Evolutionary conservation across 2,888 invertebrate species (phyloP), one percentile per base, ranked within the genome.

Genomic region (Leucophora obtusa): DNA sequence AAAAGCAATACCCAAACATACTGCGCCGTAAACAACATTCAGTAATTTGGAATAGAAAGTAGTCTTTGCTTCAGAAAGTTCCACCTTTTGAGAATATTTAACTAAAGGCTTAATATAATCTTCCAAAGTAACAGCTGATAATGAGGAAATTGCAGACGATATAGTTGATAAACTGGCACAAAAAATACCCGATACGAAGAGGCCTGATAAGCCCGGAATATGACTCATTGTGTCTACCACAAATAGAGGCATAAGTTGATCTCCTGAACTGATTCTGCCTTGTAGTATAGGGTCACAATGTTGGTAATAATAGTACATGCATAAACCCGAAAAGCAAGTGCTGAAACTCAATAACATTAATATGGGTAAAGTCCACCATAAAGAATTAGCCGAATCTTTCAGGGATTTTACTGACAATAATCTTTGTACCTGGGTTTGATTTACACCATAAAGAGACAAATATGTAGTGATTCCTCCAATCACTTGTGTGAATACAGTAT

Each of bases 131-230:
- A 98, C 96, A 0, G 98, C 97, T 0, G 98, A 95, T 59, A 98
- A 91, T 1, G 97, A 96, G 87, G 97, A 98, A 77, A 98, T 93
- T 1, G 97, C 94, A 0, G 98, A 97, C 0, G 97, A 98, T 77
- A 98, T 95, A 0, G 97, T 97, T 56, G 97, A 97, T 10, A 98
- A 91, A 0, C 97, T 95, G 0, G 96, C 98, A 84, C 96, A 96
- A 88, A 98, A 97, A 79, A 98, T 95, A 3, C 97, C 95, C 5
- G 97, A 96, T 0, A 97, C 95, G 87, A 98, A 97, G 21, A 98
- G 91, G 0, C 98, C 98, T 0, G 97, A 93, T 18, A 98, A 87
- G 0, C 97, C 98, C 0, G 96, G 95, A 65, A 93, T 90, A 62
- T 92, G 86, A 0, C 92, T 91, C 94, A 97, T 93, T 0, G 93